Base-by-base conservation (phyloP, 2,113 vertebrate species). In the Alethe castanea region DNA sequence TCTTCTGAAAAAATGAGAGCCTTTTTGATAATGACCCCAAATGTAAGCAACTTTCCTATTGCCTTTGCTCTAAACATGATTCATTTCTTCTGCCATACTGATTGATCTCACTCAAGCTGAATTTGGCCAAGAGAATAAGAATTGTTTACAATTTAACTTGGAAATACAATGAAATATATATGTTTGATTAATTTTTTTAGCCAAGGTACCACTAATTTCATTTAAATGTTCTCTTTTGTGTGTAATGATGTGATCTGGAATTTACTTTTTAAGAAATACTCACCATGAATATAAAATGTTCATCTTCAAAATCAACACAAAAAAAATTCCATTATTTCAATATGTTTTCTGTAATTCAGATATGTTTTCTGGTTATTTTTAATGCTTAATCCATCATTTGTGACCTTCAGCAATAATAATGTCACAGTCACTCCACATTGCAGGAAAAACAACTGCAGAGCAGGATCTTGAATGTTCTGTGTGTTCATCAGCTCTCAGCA, bases 341-440 rank as follows among this genome's bases (percentile, higher is more conserved):
- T 40, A 74, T 24, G 14, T 62, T 70, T 96, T 83, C 36, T 90
- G 42, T 88, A 71, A 96, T 95, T 97, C 74, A 88, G 81, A 54
- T 77, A 5, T 45, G 42, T 82, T 96, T 91, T 92, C 57, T 71
- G 56, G 44, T 96, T 95, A 90, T 94, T 97, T 72, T 81, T 95
- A 88, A 92, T 90, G 38, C 95, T 95, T 82, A 95, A 97, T 97
- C 88, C 90, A 96, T 97, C 93, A 94, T 87, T 87, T 66, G 61
- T 97, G 93, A 97, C 89, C 95, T 97, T 97, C 92, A 95, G 48
- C 45, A 71, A 0, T 31, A 15, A 48, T 36, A 40, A 40, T 56
- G 40, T 67, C 64, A 35, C 22, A 48, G 35, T 23, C 40, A 12
- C 24, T 73, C 56, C 52, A 40, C 5, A 2, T 1, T 33, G 31